Conservation (phyloP, 1,140 invertebrate species). For the Drosophila murphyi region DNA sequence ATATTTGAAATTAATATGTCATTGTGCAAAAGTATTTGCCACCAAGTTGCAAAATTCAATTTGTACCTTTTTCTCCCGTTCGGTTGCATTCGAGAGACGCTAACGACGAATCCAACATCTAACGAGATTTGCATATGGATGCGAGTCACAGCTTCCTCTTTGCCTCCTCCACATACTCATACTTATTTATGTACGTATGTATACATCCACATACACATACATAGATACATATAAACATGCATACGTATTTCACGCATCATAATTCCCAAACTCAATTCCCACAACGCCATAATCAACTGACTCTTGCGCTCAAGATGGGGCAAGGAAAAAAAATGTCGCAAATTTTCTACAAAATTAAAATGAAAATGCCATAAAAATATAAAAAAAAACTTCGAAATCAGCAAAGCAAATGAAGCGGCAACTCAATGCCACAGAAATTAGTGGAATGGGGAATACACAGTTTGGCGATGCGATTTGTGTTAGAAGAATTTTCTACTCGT, state of each 20-base stretch:
- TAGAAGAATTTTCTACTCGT: too few species aligned
- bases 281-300: conserved; percentile 71
- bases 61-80: conserved; percentile 46
- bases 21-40: conserved; percentile 61
- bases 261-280: conserved; percentile 79
- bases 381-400: conserved; percentile 74
- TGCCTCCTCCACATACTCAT: conserved; percentile 5
- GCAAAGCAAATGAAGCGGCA: conserved; percentile 70
- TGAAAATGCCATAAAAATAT: conserved; percentile 70
- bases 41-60: conserved; percentile 69
- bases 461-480: background rate
- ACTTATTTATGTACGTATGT: background rate
- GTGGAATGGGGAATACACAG: background rate
- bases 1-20: conserved; percentile 78
- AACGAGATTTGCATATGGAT: conserved; percentile 80
- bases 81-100: conserved; percentile 50
- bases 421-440: background rate
- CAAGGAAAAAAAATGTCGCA: conserved; percentile 34
- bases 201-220: conserved; percentile 2
- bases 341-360: conserved; percentile 61
- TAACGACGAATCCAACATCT: conserved; percentile 61
- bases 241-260: conserved; percentile 62
- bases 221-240: conserved; percentile 5
- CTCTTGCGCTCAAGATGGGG: conserved; percentile 25
- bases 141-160: conserved; percentile 25